Base-by-base conservation (phyloP, 2,888 invertebrate genomes). In the Pseudococcus longispinus region DNA sequence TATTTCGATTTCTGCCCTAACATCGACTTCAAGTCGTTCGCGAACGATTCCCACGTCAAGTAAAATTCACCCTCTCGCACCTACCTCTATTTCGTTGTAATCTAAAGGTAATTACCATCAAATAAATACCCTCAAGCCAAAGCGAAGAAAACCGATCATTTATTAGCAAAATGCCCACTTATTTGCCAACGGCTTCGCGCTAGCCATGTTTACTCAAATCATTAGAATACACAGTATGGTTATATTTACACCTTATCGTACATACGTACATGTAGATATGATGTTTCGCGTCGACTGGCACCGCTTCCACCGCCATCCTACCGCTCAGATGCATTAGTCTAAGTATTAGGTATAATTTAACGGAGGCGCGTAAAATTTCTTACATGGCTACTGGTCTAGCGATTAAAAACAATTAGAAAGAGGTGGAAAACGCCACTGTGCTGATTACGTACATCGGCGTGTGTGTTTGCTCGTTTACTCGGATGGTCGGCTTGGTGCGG, bases 381-480 rank as follows among this genome's bases (percentile, higher is more conserved):
- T 70, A 70, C 29, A 70, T 29, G n/a, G 70, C 70, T 70, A 70
- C 70, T 70, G 70, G 70, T 70, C 70, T 29, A 29, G 18, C 29
- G 70, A 70, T 70, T 70, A 70, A 70, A 70, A 70, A 70, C 70
- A 70, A 70, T 70, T 70, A 70, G 70, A 29, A 29, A 15, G 70
- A 60, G 60, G 60, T 60, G 60, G 60, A 60, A 70, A 70, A 29
- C 5, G 70, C 70, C 70, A 70, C 70, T 18, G 70, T 15, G 46
- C 13, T 65, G 29, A 70, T 29, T 32, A 70, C 29, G 15, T n/a
- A n/a, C n/a, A n/a, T n/a, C n/a, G 70, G 6, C 18, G 29, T 70
- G 18, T 70, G 15, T 15, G 26, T 13, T 26, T 55, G n/a, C n/a
- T n/a, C n/a, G n/a, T 23, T 23, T 23, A 8, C 20, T 60, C 9